phyloP scores from a whole-genome alignment of 2,888 invertebrate species.

The Eristalis pertinax region DNA sequence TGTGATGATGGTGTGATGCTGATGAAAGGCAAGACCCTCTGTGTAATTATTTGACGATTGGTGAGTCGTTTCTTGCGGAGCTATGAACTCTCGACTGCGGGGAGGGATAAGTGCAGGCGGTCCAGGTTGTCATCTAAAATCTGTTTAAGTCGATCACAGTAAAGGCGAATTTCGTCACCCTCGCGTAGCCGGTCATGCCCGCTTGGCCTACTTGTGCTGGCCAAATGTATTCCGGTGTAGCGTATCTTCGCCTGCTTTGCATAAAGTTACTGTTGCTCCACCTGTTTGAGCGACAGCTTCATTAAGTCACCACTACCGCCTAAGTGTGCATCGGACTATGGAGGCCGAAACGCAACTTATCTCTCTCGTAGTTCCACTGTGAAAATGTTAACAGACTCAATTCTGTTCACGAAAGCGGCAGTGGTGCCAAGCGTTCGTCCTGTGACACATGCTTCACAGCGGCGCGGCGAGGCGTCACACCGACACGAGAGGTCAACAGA shows the following conservation, averaged over 20 bases:
- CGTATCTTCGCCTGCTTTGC: background rate
- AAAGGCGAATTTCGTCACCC: background rate
- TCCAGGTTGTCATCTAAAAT: background rate
- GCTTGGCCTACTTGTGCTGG: background rate
- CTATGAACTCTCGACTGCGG: background rate
- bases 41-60: slow-evolving; percentile 4
- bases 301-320: background rate
- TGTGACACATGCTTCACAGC: background rate
- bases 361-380: background rate
- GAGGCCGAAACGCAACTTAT: background rate
- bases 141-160: background rate
- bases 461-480: background rate
- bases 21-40: slow-evolving; percentile 4
- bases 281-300: background rate
- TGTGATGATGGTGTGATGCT: too few relatives aligned
- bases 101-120: background rate
- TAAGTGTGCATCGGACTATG: slow-evolving; percentile 5
- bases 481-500: slow-evolving; percentile 30
- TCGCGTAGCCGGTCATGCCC: background rate
- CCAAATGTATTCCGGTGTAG: slow-evolving; percentile 5
- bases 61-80: too few relatives aligned
- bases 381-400: background rate
- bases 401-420: background rate
- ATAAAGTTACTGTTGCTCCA: slow-evolving; percentile 1
- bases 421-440: background rate